Percentiles rank a stretch among this genome's conserved stretches.
phyloP scores from a whole-genome alignment of 1,140 invertebrate species.

The Coelopa frigida region DNA sequence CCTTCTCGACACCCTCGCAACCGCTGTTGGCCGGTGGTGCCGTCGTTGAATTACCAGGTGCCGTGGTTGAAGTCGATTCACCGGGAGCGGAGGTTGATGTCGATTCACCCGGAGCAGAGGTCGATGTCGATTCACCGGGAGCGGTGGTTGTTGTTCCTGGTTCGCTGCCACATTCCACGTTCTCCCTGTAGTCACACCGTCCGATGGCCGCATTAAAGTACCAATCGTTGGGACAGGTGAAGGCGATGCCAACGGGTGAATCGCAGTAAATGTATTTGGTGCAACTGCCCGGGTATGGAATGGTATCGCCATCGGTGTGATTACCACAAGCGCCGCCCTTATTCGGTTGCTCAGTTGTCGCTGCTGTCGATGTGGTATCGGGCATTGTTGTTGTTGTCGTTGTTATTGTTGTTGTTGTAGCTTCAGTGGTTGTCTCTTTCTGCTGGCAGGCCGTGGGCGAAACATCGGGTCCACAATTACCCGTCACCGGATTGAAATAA shows the following conservation, averaged over 20 bases:
- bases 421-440: conserved; percentile 12
- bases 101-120: background rate
- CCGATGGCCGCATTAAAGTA: conserved; percentile 22
- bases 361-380: background rate
- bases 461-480: conserved; percentile 21
- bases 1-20: conserved; percentile 22
- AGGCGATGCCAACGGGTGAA: conserved; percentile 28
- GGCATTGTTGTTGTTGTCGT: conserved; percentile 3
- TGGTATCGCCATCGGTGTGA: conserved; percentile 20
- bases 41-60: no score
- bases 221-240: conserved; percentile 22
- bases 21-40: conserved; percentile 18
- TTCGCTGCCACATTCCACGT: conserved; percentile 33
- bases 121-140: no score
- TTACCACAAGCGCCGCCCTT: conserved; percentile 27
- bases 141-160: conserved; percentile 18
- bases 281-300: conserved; percentile 30
- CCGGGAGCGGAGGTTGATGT: background rate
- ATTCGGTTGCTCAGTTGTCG: background rate
- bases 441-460: background rate
- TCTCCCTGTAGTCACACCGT: conserved; percentile 20
- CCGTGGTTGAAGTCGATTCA: conserved; percentile 12
- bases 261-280: conserved; percentile 37
- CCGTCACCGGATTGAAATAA: conserved; percentile 25
- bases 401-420: background rate